Evolutionary conservation across 2,888 invertebrate species (phyloP), one percentile per base, ranked within the genome.

Genomic region (Choreutis nemorana): DNA sequence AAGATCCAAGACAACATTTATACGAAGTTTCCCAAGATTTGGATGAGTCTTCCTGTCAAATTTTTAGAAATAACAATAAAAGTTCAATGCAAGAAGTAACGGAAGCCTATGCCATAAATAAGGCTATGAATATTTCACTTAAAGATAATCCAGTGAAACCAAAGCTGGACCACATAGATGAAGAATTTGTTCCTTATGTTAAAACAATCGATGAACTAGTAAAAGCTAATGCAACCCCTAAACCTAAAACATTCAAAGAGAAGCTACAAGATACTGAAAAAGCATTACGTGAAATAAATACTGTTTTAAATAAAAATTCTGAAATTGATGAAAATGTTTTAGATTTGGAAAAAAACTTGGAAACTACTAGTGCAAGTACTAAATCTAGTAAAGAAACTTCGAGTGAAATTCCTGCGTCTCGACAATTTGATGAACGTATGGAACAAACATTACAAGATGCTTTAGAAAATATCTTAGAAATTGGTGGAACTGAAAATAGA

Each of bases 251-350:
- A 34, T 62, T 75, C 40, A 52, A 57, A 41, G 42, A 34, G 1
- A 70, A 62, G 42, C 48, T 75, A 3, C 57, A 58, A 39, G 63
- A 63, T 29, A 75, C 73, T 4, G 64, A 68, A 44, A 55, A 47
- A 30, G 54, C 57, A 14, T 45, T 73, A 15, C 50, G 48, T 23
- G 48, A 57, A 14, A 67, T 77, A 9, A 57, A 62, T 36, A 44
- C 46, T 2, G 49, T 73, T 16, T 48, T 72, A 29, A 51, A 43
- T 34, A 29, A 22, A 4, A 12, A 5, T 4, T 13, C 11, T 4
- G 10, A 23, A 14, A 25, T n/a, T 4, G 22, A 25, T 12, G 13
- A 23, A 6, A 31, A 10, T n/a, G 16, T 14, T 4, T 3, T 5
- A 25, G 14, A 23, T n/a, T 5, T 14, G 2, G 14, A 13, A 9